A percentile compares a stretch with the other conserved stretches of the same genome.
These are phyloP conservation scores for Neoarius graeffei DNA, from an alignment of 2,113 vertebrate species.

Conservation along the genomic window DNA sequence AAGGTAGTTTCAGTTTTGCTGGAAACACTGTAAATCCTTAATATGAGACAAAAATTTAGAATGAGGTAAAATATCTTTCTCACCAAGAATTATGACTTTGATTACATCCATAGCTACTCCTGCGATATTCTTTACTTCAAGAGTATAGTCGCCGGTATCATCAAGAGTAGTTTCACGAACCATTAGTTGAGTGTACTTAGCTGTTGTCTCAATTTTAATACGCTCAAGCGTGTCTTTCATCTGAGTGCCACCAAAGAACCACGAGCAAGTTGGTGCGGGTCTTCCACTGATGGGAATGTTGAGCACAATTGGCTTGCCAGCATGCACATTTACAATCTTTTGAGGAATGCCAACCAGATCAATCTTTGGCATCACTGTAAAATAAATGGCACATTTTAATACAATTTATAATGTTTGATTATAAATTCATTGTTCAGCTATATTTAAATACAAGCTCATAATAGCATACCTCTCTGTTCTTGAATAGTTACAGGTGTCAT, in stretches of 20 bases:
- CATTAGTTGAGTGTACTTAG: conserved; percentile 81
- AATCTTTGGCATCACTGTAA: conserved; percentile 87
- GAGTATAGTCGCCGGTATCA: conserved; percentile 89
- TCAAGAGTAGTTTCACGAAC: conserved; percentile 93
- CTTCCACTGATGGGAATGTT: conserved; percentile 86
- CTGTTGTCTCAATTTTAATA: conserved; percentile 84
- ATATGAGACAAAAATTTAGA: not conserved
- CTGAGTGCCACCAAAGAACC: conserved; percentile 87
- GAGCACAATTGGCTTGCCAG: conserved; percentile 88
- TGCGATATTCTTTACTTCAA: conserved; percentile 88
- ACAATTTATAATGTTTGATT: not conserved
- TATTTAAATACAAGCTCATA: not conserved
- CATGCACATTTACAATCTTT: conserved; percentile 86
- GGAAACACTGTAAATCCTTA: not conserved
- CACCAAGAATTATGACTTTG: conserved; percentile 95
- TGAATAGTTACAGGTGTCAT: conserved; percentile 87
- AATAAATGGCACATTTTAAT: conserved; percentile 37
- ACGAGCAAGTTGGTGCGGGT: conserved; percentile 84
- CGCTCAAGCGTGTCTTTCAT: conserved; percentile 91
- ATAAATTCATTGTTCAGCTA: not conserved
- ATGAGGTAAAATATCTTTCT: conserved; percentile 57
- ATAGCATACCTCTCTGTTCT: conserved; percentile 84
- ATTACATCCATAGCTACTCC: conserved; percentile 84
- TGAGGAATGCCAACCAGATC: conserved; percentile 90
- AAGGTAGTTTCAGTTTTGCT: not conserved